Evolutionary conservation across 1,140 invertebrate species (phyloP).

Genomic region (Caenorhabditis briggsae): DNA sequence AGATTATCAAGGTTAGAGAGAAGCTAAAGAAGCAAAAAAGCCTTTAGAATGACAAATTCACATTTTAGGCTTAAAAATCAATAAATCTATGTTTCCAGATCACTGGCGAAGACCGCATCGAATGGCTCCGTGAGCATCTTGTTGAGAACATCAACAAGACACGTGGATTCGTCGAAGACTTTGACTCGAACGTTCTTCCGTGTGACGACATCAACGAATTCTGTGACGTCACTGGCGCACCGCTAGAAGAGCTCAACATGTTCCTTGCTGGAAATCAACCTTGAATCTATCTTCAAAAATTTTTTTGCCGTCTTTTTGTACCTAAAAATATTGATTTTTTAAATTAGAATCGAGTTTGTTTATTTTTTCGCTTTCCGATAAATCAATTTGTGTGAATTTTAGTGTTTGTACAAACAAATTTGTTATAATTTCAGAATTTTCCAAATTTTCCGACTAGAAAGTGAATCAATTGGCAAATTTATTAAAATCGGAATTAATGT

Average conservation of each 20-base stretch:
- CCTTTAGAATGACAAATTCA: too few relatives aligned
- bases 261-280: background rate
- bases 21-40: background rate
- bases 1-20: conserved; percentile 57
- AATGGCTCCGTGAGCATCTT: conserved; percentile 57
- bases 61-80: background rate
- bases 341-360: too few relatives aligned
- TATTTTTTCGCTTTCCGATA: too few relatives aligned
- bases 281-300: background rate
- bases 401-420: too few relatives aligned
- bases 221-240: conserved; percentile 27
- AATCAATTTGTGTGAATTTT: too few relatives aligned
- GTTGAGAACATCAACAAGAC: conserved; percentile 57
- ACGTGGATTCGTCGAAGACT: conserved; percentile 40
- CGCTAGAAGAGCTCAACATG: background rate
- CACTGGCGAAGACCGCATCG: conserved; percentile 51
- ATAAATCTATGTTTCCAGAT: background rate
- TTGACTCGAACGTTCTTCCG: conserved; percentile 53
- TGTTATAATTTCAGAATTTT: too few relatives aligned
- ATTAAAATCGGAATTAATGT: too few relatives aligned
- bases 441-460: too few relatives aligned
- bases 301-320: background rate
- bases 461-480: too few relatives aligned
- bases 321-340: too few relatives aligned
- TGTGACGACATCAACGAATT: conserved; percentile 10